Base-by-base conservation (phyloP, 1,140 invertebrate species). In the Temnothorax curvispinosus region DNA sequence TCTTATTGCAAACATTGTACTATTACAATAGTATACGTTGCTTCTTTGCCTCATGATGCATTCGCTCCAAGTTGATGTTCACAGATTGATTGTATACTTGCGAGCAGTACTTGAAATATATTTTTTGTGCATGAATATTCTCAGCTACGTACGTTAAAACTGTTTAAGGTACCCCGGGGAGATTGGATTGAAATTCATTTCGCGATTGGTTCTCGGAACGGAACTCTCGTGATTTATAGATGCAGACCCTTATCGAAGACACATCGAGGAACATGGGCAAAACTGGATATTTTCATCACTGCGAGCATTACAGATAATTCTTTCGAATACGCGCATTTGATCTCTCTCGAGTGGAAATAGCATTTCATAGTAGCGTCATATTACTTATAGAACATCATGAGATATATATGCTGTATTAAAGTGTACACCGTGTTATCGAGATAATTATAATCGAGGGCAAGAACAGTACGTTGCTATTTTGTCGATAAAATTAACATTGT, bases 201-300 rank as follows among this genome's bases (percentile, higher is more conserved):
- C 18, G 38, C 21, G 56, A 47, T 58, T 44, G 52, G 6, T 35
- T 56, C 18, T 27, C 6, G 38, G 9, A 41, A 35, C 21, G 18
- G 58, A 81, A 58, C 13, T 38, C 18, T 64, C 11, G 13, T 82
- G 52, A 72, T 82, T 82, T 82, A 72, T 56, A 35, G n/a, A 32
- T 15, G n/a, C 1, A 27, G 3, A 21, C 21, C 9, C 11, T 80
- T 56, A 81, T 56, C 13, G 41, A 82, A 72, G 9, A 72, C 21
- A 71, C 13, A 21, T 21, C 21, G n/a, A 21, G 1, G 2, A 44
- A 82, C 35, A n/a, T 64, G 35, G 13, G 15, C 6, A 58, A 71
- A 81, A 32, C 6, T 21, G 18, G 18, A 13, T 15, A 58, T 58
- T 52, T 80, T 72, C 54, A 56, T 81, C 54, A 58, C 18, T 9